phyloP scores from a whole-genome alignment of 2,113 vertebrate genomes.

The Eurystomus gularis region DNA sequence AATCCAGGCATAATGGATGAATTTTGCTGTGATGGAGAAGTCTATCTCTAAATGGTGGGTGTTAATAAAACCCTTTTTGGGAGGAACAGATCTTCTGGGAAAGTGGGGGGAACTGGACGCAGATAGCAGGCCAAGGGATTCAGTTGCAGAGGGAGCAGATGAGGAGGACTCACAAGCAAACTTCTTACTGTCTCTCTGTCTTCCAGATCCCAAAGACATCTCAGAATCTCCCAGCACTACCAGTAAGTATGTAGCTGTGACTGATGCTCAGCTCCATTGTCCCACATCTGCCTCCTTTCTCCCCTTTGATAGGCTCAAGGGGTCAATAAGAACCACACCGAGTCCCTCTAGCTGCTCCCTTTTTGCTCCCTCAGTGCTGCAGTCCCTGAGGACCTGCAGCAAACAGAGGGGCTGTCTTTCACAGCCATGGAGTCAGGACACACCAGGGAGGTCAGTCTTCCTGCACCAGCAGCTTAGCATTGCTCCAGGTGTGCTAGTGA shows the following conservation, averaged over 20 bases:
- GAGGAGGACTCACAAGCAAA: not conserved
- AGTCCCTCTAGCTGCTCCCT: not conserved
- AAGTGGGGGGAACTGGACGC: not conserved
- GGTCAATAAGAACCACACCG: not conserved
- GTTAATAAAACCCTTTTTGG: not conserved
- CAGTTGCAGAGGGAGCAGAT: not conserved
- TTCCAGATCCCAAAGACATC: slow-evolving; percentile 39
- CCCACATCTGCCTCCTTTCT: not conserved
- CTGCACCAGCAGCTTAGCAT: not conserved
- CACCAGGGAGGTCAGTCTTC: too few relatives aligned
- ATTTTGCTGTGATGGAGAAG: not conserved
- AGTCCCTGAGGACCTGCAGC: not conserved
- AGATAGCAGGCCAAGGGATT: not conserved
- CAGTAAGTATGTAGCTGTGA: slow-evolving; percentile 4
- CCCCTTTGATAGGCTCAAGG: not conserved
- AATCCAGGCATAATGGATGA: not conserved
- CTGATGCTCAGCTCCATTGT: not conserved
- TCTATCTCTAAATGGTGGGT: not conserved
- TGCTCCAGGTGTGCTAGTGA: rapidly evolving
- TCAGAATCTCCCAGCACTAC: not conserved
- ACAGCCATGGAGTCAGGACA: not conserved
- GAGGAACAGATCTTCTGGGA: not conserved
- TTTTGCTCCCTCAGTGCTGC: not conserved
- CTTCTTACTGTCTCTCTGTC: not conserved
- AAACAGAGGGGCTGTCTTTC: not conserved